Evolutionary conservation across 2,888 invertebrate genomes (phyloP).

Genomic region (Kryphioiulus occultus): DNA sequence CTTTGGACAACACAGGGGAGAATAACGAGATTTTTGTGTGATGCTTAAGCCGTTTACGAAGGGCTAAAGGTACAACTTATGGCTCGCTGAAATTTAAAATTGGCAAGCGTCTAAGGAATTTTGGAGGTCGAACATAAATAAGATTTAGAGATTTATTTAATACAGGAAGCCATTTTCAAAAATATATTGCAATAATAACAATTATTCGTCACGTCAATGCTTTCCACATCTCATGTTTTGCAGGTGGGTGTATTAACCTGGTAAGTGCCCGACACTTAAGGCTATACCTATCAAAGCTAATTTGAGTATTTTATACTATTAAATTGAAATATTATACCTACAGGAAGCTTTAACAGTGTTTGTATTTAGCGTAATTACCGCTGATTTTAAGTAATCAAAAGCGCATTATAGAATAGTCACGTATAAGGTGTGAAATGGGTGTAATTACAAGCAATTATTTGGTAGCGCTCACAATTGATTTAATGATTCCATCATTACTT

Average conservation of each 20-base stretch:
- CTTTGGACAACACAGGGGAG: not conserved
- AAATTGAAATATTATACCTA: not conserved
- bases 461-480: not conserved
- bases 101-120: not conserved
- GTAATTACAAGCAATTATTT: not conserved
- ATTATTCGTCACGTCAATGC: slow-evolving; percentile 6
- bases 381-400: not conserved
- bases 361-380: not conserved
- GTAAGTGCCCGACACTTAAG: not conserved
- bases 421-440: not conserved
- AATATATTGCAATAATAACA: slow-evolving; percentile 17
- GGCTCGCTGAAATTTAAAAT: not conserved
- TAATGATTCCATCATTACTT: not conserved
- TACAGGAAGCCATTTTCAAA: slow-evolving; percentile 31
- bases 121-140: not conserved
- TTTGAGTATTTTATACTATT: not conserved
- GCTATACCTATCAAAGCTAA: not conserved
- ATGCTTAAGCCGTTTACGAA: not conserved
- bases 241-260: slow-evolving; percentile 10
- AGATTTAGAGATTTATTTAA: not conserved
- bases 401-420: not conserved
- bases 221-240: not conserved
- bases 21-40: not conserved
- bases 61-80: not conserved
- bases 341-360: not conserved